Conservation (phyloP, 2,113 vertebrate genomes). For the Brachypodius melanocephalos region DNA sequence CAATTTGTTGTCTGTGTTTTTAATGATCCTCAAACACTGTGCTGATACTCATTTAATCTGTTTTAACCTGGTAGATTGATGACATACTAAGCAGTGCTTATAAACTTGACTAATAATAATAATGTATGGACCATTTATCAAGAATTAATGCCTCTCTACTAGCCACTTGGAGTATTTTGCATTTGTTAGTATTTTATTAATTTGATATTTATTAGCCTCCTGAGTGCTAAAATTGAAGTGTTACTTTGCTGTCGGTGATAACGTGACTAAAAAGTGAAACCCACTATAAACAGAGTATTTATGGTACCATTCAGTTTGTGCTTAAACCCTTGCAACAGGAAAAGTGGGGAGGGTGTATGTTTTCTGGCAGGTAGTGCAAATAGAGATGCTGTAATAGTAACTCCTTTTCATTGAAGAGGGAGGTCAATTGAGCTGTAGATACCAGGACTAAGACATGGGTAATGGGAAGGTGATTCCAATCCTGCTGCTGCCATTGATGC, state of each 20-base stretch:
- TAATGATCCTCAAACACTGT: neutral
- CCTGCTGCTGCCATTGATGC: neutral
- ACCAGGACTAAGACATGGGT: neutral
- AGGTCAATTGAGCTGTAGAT: neutral
- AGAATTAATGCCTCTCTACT: neutral
- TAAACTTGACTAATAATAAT: conserved; percentile 7
- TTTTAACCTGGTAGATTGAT: neutral
- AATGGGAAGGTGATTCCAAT: neutral
- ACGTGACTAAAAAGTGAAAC: neutral
- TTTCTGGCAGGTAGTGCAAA: neutral
- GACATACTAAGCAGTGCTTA: neutral
- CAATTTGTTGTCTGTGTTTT: neutral
- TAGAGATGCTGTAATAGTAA: neutral
- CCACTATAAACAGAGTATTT: neutral
- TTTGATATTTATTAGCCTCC: neutral
- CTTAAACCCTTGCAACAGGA: neutral
- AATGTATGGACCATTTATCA: neutral
- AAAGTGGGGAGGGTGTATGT: rapidly evolving
- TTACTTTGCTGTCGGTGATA: neutral
- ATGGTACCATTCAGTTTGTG: neutral
- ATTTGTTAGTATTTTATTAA: neutral
- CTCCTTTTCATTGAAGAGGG: neutral
- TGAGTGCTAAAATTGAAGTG: neutral
- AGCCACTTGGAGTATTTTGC: neutral
- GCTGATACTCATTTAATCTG: neutral